These are phyloP conservation scores for Elgaria multicarinata DNA, from an alignment of 2,113 vertebrate species.

Conservation along the genomic window DNA sequence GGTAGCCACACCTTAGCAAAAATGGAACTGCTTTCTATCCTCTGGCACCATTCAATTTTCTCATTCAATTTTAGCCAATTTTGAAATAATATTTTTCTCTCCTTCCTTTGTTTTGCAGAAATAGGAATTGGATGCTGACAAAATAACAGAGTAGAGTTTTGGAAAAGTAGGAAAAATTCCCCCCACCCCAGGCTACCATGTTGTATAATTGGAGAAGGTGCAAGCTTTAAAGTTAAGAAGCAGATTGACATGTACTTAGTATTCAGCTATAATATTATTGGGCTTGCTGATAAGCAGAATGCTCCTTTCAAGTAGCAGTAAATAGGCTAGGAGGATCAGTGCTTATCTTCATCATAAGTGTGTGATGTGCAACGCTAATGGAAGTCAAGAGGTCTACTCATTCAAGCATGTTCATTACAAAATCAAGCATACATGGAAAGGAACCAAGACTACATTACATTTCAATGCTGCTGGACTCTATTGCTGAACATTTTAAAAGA, in stretches of 20 bases:
- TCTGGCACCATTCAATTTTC: neutral
- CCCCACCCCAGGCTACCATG: neutral
- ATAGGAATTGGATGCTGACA: neutral
- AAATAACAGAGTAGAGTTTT: neutral
- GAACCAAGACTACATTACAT: neutral
- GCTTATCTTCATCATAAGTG: neutral
- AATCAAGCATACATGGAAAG: neutral
- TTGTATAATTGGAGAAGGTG: neutral
- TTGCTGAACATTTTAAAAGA: slow-evolving; percentile 21
- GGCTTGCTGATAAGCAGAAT: slow-evolving; percentile 14
- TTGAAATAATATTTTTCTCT: neutral
- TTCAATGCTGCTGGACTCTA: neutral
- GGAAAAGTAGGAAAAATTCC: neutral
- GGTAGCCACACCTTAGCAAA: neutral
- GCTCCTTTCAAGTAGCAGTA: slow-evolving; percentile 26
- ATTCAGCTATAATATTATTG: slow-evolving; percentile 14
- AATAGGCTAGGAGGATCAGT: neutral
- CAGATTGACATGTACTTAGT: slow-evolving; percentile 21
- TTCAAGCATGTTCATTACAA: neutral
- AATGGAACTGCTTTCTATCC: neutral
- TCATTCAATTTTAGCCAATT: neutral
- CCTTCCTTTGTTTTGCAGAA: slow-evolving; percentile 4
- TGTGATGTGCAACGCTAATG: neutral
- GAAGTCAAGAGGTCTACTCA: neutral
- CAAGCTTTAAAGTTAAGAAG: slow-evolving; percentile 16